Percentiles rank a stretch among this genome's conserved stretches.
These are phyloP conservation scores for Habroteleia sp. DNA, from an alignment of 2,888 invertebrate species.

Conservation along the genomic window DNA sequence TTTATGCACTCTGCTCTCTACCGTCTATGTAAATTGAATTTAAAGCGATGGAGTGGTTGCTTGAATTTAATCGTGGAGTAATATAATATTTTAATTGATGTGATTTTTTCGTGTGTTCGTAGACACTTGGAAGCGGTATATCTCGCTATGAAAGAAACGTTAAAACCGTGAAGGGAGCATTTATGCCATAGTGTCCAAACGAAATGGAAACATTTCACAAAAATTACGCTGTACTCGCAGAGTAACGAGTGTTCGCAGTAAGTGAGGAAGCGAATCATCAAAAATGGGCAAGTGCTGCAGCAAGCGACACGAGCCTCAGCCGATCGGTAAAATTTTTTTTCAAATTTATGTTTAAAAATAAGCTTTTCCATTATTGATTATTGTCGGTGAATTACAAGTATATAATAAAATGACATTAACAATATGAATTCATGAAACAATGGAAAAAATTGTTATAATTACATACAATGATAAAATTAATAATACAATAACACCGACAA, in stretches of 20 bases:
- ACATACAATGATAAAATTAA: too few species aligned
- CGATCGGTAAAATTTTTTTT: slow-evolving; percentile 82
- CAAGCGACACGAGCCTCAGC: slow-evolving; percentile 89
- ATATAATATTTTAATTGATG: slow-evolving; percentile 30
- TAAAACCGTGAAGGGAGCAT: slow-evolving; percentile 63
- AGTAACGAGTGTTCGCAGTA: slow-evolving; percentile 49
- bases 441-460: too few species aligned
- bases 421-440: too few species aligned
- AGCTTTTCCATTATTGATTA: too few species aligned
- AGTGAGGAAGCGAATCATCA: slow-evolving; percentile 44
- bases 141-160: slow-evolving; percentile 68
- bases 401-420: too few species aligned
- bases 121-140: slow-evolving; percentile 64
- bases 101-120: slow-evolving; percentile 47
- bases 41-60: too few species aligned
- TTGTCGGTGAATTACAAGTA: too few species aligned
- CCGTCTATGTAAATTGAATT: too few species aligned
- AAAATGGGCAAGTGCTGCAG: slow-evolving; percentile 94
- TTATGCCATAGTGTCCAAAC: slow-evolving; percentile 46
- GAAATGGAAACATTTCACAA: slow-evolving; percentile 69
- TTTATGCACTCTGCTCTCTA: too few species aligned
- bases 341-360: too few species aligned
- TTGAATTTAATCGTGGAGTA: too few species aligned
- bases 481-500: too few species aligned
- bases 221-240: slow-evolving; percentile 52